phyloP scores from a whole-genome alignment of 1,140 invertebrate species.

The Papilio polytes region DNA sequence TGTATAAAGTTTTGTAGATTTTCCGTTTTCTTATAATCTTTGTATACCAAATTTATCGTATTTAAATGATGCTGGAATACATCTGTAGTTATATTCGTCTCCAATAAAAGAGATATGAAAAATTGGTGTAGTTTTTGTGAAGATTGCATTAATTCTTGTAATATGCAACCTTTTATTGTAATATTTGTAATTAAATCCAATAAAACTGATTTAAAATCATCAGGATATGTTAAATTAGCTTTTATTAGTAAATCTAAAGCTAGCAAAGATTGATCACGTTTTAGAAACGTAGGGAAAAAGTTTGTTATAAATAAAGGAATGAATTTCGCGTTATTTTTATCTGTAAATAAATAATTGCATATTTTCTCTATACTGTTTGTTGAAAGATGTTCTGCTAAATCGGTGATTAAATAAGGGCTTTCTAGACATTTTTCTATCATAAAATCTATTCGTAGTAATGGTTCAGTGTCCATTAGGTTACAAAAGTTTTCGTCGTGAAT shows the following conservation, averaged over 20 bases:
- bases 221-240: constrained; percentile 42
- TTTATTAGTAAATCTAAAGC: constrained; percentile 55
- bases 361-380: constrained; percentile 22
- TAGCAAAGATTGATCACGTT: constrained; percentile 48
- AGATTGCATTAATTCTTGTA: constrained; percentile 55
- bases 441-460: not conserved
- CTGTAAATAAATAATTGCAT: not conserved
- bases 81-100: constrained; percentile 47
- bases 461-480: not conserved
- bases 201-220: constrained; percentile 48
- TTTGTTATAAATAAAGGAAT: constrained; percentile 46
- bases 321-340: not conserved
- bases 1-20: constrained; percentile 54
- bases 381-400: constrained; percentile 20
- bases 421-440: constrained; percentile 23
- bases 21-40: constrained; percentile 52
- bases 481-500: not conserved
- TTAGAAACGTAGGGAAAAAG: constrained; percentile 54
- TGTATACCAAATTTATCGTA: constrained; percentile 56
- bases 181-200: constrained; percentile 50
- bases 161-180: constrained; percentile 47
- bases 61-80: constrained; percentile 55
- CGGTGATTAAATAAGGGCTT: not conserved
- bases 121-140: constrained; percentile 47
- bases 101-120: constrained; percentile 49